phyloP scores from a whole-genome alignment of 2,888 invertebrate genomes.

The Gibbula magus region DNA sequence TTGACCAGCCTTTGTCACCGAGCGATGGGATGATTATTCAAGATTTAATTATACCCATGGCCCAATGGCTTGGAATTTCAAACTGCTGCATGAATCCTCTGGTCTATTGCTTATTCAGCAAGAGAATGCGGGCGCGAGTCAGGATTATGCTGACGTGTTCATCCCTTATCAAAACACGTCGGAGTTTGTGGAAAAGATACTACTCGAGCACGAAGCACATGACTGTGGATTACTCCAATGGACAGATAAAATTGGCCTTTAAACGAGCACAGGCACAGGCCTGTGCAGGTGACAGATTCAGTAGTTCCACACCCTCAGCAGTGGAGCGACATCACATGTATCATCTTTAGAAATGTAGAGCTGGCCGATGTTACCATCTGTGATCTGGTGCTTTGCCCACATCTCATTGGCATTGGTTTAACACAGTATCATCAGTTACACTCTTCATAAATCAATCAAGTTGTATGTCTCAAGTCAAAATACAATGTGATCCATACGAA shows the following conservation, averaged over 20 bases:
- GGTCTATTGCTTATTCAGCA: constrained; percentile 94
- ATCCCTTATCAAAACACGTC: constrained; percentile 79
- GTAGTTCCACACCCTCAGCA: not conserved
- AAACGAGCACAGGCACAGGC: not conserved
- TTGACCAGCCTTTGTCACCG: constrained; percentile 81
- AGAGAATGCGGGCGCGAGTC: constrained; percentile 71
- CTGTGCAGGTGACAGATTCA: not conserved
- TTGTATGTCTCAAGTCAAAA: too few relatives aligned
- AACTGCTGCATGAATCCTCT: constrained; percentile 97
- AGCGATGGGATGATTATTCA: constrained; percentile 88
- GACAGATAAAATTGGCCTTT: constrained; percentile 56
- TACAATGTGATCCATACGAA: too few relatives aligned
- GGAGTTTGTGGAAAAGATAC: constrained; percentile 95
- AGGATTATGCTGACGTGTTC: constrained; percentile 38
- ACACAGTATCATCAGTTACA: too few relatives aligned
- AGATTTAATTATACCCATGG: constrained; percentile 35
- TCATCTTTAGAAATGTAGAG: not conserved
- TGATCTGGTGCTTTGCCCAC: too few relatives aligned
- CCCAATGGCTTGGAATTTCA: constrained; percentile 46
- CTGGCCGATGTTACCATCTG: too few relatives aligned
- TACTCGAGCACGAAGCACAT: constrained; percentile 81
- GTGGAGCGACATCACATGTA: not conserved
- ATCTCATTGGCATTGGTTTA: too few relatives aligned
- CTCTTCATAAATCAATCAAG: too few relatives aligned
- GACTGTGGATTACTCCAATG: constrained; percentile 62